These are phyloP conservation scores for Mnemiopsis leidyi DNA, from an alignment of 37 sponge, comb jelly and placozoan species.

Conservation along the genomic window DNA sequence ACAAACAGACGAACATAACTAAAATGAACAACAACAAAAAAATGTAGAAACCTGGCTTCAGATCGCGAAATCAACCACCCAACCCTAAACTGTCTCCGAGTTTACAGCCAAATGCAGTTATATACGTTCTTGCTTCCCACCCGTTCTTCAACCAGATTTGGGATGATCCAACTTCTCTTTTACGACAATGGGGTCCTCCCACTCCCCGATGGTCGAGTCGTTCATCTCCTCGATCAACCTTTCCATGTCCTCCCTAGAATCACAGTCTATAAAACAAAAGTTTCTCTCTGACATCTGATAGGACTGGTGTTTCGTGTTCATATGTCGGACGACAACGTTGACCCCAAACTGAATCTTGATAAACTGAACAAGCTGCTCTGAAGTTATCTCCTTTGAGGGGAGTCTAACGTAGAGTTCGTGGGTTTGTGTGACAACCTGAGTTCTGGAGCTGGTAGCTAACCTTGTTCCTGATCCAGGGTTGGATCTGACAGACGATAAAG, in stretches of 20 bases:
- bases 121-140: too few species aligned
- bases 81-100: too few species aligned
- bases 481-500: neutral
- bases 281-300: neutral
- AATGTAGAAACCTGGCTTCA: too few species aligned
- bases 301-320: neutral
- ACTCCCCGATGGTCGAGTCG: slow-evolving; percentile 31
- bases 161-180: neutral
- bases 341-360: neutral
- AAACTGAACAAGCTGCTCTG: neutral
- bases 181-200: slow-evolving; percentile 33
- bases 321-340: neutral
- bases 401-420: slow-evolving; percentile 14
- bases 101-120: too few species aligned
- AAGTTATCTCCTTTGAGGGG: neutral
- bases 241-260: neutral
- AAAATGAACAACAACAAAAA: too few species aligned
- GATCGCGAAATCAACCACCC: too few species aligned
- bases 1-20: too few species aligned
- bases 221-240: neutral
- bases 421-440: slow-evolving; percentile 1
- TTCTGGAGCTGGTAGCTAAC: neutral
- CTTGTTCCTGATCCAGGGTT: neutral
- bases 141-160: neutral
- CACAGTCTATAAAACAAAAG: slow-evolving; percentile 35